phyloP scores from a whole-genome alignment of 1,140 invertebrate genomes.

The Drosophila novamexicana region DNA sequence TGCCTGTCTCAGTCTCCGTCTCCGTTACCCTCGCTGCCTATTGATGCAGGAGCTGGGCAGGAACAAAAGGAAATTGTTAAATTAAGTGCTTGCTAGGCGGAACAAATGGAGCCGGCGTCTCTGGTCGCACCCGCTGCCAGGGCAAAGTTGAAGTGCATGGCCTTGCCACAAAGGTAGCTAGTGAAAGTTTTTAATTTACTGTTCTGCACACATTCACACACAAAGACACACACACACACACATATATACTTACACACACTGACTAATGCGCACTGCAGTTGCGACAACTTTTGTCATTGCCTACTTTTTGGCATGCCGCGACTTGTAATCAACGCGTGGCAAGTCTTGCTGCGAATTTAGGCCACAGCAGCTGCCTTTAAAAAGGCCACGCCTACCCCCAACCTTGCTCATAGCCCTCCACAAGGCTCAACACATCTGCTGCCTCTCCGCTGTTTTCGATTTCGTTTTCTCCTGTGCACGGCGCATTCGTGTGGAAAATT shows the following conservation, averaged over 20 bases:
- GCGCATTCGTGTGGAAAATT: conserved; percentile 73
- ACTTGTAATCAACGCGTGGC: conserved; percentile 67
- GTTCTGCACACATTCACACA: conserved; percentile 31
- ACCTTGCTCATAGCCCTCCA: too few relatives aligned
- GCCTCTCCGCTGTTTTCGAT: conserved; percentile 44
- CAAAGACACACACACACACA: conserved; percentile 1
- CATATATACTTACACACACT: not conserved
- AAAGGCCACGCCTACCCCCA: not conserved
- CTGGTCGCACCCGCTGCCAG: not conserved
- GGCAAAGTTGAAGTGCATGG: conserved; percentile 57
- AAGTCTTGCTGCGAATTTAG: conserved; percentile 12
- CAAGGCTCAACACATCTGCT: too few relatives aligned
- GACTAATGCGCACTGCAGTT: conserved; percentile 48
- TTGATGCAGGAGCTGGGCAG: conserved; percentile 39
- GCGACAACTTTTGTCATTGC: conserved; percentile 61
- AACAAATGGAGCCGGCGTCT: conserved; percentile 27
- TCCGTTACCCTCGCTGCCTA: conserved; percentile 9
- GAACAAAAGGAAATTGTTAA: conserved; percentile 75
- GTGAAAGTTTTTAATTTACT: conserved; percentile 68
- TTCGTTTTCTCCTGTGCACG: conserved; percentile 45
- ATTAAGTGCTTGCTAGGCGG: conserved; percentile 65
- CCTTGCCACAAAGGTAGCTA: conserved; percentile 30
- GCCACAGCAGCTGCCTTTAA: conserved; percentile 21
- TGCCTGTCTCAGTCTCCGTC: not conserved
- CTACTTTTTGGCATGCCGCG: conserved; percentile 52